phyloP scores from a whole-genome alignment of 2,888 invertebrate species.

The Hirtodrosophila histrioides region DNA sequence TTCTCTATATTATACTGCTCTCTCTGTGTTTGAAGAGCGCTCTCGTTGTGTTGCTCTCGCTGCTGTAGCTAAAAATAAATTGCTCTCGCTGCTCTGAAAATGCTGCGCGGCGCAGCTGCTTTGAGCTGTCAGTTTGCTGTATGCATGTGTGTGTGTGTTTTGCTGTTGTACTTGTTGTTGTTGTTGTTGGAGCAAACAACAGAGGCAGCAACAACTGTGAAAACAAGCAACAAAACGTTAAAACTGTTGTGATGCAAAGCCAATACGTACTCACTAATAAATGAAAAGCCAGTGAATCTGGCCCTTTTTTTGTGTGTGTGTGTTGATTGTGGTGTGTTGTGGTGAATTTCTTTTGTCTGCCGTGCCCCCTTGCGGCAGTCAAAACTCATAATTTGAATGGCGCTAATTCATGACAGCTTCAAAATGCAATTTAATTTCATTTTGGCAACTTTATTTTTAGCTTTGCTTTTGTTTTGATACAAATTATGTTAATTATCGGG shows the following conservation, averaged over 20 bases:
- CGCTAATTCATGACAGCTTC: conserved; percentile 16
- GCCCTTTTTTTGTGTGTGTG: conserved; percentile 10
- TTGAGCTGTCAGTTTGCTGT: conserved; percentile 49
- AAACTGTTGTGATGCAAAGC: conserved; percentile 57
- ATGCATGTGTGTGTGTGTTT: neutral
- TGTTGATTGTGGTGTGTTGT: conserved; percentile 8
- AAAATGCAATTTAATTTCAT: conserved; percentile 19
- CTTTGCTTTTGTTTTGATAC: conserved; percentile 43
- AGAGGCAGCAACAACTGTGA: conserved; percentile 56
- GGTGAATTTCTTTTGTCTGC: conserved; percentile 47
- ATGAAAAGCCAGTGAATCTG: conserved; percentile 32
- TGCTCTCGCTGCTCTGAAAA: conserved; percentile 54
- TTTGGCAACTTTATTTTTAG: conserved; percentile 31
- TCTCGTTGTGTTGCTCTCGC: neutral
- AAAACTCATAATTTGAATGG: conserved; percentile 17
- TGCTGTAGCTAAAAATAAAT: too few species aligned
- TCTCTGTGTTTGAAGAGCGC: conserved; percentile 8
- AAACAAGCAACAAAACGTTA: conserved; percentile 53
- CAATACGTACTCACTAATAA: conserved; percentile 42
- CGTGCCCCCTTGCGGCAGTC: conserved; percentile 29
- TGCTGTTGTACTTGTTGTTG: conserved; percentile 28
- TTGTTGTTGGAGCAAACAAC: conserved; percentile 38
- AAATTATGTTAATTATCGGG: conserved; percentile 37
- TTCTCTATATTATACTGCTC: too few species aligned
- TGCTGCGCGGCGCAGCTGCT: conserved; percentile 74